Evolutionary conservation across 2,797 vertebrate species (phyloP).

Genomic region (Artibeus jamaicensis): DNA sequence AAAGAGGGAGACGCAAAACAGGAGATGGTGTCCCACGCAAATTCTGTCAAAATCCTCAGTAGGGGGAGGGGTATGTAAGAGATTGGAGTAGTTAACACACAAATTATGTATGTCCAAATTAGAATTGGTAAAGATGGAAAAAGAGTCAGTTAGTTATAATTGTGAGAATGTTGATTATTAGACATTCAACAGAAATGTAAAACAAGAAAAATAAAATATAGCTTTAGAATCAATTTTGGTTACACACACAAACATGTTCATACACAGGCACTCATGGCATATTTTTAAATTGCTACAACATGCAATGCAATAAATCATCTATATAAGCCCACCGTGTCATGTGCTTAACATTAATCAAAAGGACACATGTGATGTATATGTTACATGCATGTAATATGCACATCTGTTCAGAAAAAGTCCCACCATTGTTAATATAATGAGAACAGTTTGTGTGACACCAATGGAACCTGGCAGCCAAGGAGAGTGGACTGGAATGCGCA

Average conservation of each 20-base stretch:
- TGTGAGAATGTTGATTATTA: neutral
- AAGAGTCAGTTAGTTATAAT: neutral
- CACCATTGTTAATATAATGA: neutral
- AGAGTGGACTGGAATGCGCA: neutral
- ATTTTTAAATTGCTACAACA: neutral
- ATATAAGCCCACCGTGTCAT: neutral
- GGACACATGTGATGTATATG: neutral
- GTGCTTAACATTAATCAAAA: neutral
- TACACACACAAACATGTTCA: neutral
- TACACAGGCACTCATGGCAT: too few relatives aligned
- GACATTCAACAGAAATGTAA: neutral
- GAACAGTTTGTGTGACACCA: neutral
- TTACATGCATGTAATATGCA: too few relatives aligned
- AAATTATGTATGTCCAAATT: neutral
- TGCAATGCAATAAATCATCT: neutral
- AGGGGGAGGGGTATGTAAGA: rapidly evolving
- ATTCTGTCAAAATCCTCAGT: neutral
- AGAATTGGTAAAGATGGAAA: neutral
- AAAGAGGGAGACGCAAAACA: neutral
- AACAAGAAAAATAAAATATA: neutral
- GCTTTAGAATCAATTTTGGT: neutral
- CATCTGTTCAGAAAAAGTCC: neutral
- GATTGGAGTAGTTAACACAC: neutral
- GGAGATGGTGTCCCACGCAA: neutral
- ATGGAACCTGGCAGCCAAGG: neutral